phyloP scores from a whole-genome alignment of 2,113 vertebrate species.

The Ptilonorhynchus violaceus region DNA sequence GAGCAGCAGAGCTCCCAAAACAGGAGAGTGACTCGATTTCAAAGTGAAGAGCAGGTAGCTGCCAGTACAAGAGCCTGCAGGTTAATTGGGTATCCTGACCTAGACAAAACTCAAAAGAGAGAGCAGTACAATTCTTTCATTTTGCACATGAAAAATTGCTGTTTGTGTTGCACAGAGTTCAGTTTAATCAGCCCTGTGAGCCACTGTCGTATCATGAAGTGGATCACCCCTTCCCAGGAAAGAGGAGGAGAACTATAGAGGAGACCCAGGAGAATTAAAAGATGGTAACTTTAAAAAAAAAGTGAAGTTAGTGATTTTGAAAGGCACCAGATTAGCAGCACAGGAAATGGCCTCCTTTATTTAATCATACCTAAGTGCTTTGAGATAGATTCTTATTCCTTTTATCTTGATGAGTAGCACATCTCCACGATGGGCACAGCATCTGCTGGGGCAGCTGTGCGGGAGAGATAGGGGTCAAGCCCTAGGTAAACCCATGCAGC shows the following conservation, averaged over 20 bases:
- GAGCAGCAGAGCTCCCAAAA: conserved; percentile 50
- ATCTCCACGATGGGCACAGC: conserved; percentile 17
- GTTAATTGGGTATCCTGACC: conserved; percentile 72
- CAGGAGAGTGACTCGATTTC: conserved; percentile 63
- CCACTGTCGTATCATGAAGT: conserved; percentile 16
- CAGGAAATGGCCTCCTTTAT: conserved; percentile 63
- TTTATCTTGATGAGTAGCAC: conserved; percentile 58
- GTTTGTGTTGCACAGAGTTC: conserved; percentile 59
- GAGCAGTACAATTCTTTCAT: conserved; percentile 57
- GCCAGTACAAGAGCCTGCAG: conserved; percentile 45
- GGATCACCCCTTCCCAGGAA: conserved; percentile 47
- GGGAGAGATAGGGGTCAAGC: conserved; percentile 48
- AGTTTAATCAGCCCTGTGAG: conserved; percentile 63
- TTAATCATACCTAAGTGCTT: conserved; percentile 63
- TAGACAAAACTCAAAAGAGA: conserved; percentile 67
- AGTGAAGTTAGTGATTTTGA: conserved; percentile 55
- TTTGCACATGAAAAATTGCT: conserved; percentile 51
- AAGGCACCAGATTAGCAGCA: conserved; percentile 54
- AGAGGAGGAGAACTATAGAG: conserved; percentile 29
- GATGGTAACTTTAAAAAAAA: conserved; percentile 42
- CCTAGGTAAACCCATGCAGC: background rate
- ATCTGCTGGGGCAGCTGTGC: conserved; percentile 41
- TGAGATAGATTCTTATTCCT: conserved; percentile 52
- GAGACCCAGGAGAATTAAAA: conserved; percentile 44
- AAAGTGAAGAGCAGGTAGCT: conserved; percentile 67